These are phyloP conservation scores for Frankliniella fusca DNA, from an alignment of 2,888 invertebrate genomes.

Conservation along the genomic window DNA sequence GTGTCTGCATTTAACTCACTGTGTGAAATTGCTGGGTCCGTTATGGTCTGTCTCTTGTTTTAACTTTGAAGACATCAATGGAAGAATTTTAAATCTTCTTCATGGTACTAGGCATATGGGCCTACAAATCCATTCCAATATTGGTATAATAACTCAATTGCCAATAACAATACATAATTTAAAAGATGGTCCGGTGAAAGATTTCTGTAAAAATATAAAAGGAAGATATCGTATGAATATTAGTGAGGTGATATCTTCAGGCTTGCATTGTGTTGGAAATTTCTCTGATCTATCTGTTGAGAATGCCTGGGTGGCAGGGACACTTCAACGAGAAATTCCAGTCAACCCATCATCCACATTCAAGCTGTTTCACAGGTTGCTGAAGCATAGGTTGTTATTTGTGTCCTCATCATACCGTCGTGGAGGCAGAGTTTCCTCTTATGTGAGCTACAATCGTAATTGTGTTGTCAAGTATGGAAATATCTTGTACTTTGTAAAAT, in stretches of 20 bases:
- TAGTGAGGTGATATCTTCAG: neutral
- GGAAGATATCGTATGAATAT: neutral
- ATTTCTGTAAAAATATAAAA: neutral
- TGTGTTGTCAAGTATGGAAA: neutral
- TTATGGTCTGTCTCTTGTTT: neutral
- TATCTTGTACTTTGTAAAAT: neutral
- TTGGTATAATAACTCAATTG: neutral
- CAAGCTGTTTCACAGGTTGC: neutral
- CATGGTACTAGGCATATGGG: neutral
- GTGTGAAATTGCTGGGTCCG: neutral
- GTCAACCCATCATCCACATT: neutral
- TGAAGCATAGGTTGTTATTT: neutral
- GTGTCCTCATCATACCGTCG: neutral
- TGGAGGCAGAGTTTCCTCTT: neutral
- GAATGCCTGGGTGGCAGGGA: neutral
- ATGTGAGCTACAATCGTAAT: neutral
- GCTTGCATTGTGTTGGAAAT: neutral
- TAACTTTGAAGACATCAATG: constrained; percentile 15
- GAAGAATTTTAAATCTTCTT: constrained; percentile 8
- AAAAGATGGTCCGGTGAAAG: neutral
- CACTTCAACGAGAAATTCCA: neutral
- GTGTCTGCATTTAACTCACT: neutral
- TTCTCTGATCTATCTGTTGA: neutral
- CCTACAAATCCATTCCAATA: neutral
- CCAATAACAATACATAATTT: neutral